Percentiles rank a stretch among this genome's conserved stretches.
Evolutionary conservation across 2,888 invertebrate genomes (phyloP).

Genomic region (Malthinus seriepunctatus): DNA sequence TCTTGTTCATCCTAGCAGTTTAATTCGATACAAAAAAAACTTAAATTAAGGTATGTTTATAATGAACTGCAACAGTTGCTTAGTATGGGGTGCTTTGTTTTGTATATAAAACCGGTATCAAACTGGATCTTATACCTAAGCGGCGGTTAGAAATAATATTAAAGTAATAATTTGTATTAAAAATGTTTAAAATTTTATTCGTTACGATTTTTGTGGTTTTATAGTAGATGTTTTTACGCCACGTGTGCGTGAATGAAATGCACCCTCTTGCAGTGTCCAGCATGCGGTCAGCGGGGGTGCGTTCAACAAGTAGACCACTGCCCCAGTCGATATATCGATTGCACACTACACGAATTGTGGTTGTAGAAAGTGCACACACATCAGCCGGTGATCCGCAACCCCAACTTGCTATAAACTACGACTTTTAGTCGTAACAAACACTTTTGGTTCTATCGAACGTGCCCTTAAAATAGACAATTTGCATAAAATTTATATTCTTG

Average conservation of each 20-base stretch:
- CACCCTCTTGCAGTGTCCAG: slow-evolving; percentile 43
- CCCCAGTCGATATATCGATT: slow-evolving; percentile 55
- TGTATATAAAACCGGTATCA: slow-evolving; percentile 24
- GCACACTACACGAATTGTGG: slow-evolving; percentile 41
- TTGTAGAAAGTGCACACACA: slow-evolving; percentile 41
- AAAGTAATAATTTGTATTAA: background rate
- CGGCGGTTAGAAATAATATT: slow-evolving; percentile 3
- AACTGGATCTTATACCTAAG: slow-evolving; percentile 18
- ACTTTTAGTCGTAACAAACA: slow-evolving; percentile 9
- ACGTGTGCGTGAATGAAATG: slow-evolving; percentile 48
- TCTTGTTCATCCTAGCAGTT: slow-evolving; percentile 38
- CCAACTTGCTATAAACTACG: slow-evolving; percentile 15
- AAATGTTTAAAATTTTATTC: background rate
- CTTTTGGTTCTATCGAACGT: background rate
- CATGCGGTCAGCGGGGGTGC: slow-evolving; percentile 42
- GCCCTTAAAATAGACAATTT: background rate
- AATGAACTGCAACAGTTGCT: slow-evolving; percentile 42
- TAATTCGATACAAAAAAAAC: slow-evolving; percentile 36
- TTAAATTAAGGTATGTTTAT: slow-evolving; percentile 41
- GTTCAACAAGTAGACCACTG: slow-evolving; percentile 55
- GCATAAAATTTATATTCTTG: too few relatives aligned
- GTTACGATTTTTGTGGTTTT: background rate
- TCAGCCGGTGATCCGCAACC: slow-evolving; percentile 27
- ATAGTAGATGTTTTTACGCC: slow-evolving; percentile 28
- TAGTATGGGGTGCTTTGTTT: slow-evolving; percentile 32